Base-by-base conservation (phyloP, 2,113 vertebrate species). In the Toxostoma redivivum region DNA sequence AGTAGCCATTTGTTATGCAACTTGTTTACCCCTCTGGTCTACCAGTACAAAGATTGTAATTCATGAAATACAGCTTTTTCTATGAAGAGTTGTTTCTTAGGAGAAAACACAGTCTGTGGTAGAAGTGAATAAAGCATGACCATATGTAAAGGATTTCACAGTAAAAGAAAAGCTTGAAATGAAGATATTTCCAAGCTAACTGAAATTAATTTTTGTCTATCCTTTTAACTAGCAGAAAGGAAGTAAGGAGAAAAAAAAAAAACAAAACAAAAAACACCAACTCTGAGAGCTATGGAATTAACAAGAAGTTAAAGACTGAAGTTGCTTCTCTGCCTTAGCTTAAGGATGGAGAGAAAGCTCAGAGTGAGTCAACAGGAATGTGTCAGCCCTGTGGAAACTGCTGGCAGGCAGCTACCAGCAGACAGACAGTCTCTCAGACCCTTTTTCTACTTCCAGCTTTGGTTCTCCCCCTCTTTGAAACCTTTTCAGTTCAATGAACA, bases 1-100 rank as follows among this genome's bases (percentile, higher is more conserved):
- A 96, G 71, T 81, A 65, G 61, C 79, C 79, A 90, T 90, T 96
- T 92, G 81, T 95, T 97, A 93, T 54, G 91, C 96, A 96, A 94
- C 79, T 85, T 96, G 87, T 93, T 97, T 95, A 94, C 47, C 71
- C 76, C 91, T 94, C 73, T 94, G 78, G 65, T 88, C 50, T 92
- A 90, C 80, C 69, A 96, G 56, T 40, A 94, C 45, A 94, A 97
- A 95, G 69, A 94, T 7, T 31, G 73, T 87, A 80, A 91, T 94
- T 81, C 31, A 95, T 62, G 30, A 81, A 92, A 85, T 57, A 71
- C 1, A 70, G 64, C 38, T 83, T 95, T 92, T 95, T 86, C 88
- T 92, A 79, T 69, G 66, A 95, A 90, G 86, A 95, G 51, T 48
- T 82, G 53, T 83, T 92, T 88, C 89, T 80, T 77, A 70, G 15